phyloP scores from a whole-genome alignment of 2,888 invertebrate species.

The Yponomeuta evonymella region DNA sequence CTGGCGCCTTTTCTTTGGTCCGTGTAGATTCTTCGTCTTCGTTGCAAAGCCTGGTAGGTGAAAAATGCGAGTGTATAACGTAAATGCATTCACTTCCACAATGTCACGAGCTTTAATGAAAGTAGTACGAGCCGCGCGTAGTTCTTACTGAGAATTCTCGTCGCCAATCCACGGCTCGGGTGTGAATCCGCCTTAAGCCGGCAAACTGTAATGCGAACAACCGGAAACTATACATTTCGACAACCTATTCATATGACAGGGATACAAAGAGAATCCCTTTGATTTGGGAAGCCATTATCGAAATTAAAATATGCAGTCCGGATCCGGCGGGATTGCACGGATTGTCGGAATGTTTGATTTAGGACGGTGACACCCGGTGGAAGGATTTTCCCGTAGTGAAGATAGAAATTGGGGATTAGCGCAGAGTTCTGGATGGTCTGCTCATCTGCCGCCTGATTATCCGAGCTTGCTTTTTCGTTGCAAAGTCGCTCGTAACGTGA shows the following conservation, averaged over 20 bases:
- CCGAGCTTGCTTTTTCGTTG: background rate
- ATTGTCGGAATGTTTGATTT: constrained; percentile 67
- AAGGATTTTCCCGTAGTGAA: background rate
- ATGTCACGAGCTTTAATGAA: no score
- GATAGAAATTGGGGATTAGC: background rate
- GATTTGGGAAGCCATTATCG: constrained; percentile 42
- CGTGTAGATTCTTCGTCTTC: no score
- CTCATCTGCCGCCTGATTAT: background rate
- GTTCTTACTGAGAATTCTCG: no score
- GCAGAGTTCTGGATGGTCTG: background rate
- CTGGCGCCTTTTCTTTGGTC: no score
- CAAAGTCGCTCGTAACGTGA: no score
- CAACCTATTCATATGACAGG: constrained; percentile 12
- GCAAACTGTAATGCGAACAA: constrained; percentile 3
- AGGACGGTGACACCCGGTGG: constrained; percentile 34
- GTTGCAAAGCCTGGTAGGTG: no score
- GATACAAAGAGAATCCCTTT: constrained; percentile 32
- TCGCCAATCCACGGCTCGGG: no score
- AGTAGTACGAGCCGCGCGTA: no score
- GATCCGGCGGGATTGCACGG: constrained; percentile 39
- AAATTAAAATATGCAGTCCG: constrained; percentile 59
- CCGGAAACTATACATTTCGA: constrained; percentile 6
- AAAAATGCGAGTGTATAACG: no score
- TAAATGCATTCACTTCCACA: no score
- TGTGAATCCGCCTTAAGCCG: background rate